These are phyloP conservation scores for Trachelus troglodyta DNA, from an alignment of 2,888 invertebrate species.

Conservation along the genomic window DNA sequence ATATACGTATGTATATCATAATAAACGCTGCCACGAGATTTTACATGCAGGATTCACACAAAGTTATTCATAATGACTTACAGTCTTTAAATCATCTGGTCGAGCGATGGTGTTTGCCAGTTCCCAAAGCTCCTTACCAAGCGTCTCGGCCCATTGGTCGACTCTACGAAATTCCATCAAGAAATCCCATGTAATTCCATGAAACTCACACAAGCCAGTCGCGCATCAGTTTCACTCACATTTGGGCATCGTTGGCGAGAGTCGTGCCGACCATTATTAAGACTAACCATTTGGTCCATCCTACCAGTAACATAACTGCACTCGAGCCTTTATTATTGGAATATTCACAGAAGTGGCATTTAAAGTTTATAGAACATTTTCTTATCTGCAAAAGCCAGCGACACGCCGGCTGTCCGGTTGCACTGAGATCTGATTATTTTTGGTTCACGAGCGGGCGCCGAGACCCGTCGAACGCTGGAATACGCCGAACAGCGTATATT, in stretches of 20 bases:
- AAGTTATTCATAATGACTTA: conserved; percentile 65
- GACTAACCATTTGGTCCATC: conserved; percentile 34
- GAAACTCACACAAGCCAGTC: background rate
- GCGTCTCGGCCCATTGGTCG: conserved; percentile 80
- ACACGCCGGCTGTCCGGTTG: conserved; percentile 14
- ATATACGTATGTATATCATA: background rate
- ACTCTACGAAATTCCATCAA: conserved; percentile 71
- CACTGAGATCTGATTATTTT: conserved; percentile 51
- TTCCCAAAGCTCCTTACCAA: conserved; percentile 84
- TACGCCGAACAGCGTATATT: conserved; percentile 41
- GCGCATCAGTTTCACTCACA: conserved; percentile 33
- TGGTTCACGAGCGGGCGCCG: conserved; percentile 44
- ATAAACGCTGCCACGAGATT: background rate
- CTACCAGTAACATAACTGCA: conserved; percentile 32
- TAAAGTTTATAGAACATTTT: conserved; percentile 5
- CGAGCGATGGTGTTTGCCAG: conserved; percentile 82
- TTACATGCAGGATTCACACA: background rate
- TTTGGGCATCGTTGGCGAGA: conserved; percentile 40
- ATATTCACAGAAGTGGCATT: background rate
- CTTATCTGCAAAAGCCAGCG: conserved; percentile 16
- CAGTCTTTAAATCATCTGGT: conserved; percentile 80
- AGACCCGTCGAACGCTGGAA: conserved; percentile 26
- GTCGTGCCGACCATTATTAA: conserved; percentile 39
- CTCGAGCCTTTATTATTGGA: background rate
- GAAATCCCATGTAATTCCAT: conserved; percentile 2